phyloP scores from a whole-genome alignment of 2,888 invertebrate genomes.

The Myopa testacea region DNA sequence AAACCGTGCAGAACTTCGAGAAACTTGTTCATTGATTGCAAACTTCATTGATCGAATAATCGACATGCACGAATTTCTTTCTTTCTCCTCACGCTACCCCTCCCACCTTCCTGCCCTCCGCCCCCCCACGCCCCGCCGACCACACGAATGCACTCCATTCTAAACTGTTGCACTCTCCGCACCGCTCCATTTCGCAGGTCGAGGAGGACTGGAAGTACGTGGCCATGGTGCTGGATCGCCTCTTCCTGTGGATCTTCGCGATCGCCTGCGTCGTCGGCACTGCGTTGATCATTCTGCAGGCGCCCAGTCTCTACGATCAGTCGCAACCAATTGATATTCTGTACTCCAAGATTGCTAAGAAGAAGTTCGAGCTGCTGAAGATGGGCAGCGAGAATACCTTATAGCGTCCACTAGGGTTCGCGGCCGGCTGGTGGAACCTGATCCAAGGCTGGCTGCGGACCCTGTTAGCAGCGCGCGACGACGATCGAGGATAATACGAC shows the following conservation, averaged over 20 bases:
- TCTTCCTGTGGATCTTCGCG: constrained; percentile 96
- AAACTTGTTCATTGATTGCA: background rate
- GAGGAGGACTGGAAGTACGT: constrained; percentile 99
- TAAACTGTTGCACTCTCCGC: background rate
- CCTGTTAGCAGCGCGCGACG: constrained; percentile 76
- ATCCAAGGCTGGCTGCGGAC: constrained; percentile 76
- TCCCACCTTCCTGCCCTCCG: background rate
- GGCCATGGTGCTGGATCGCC: constrained; percentile 92
- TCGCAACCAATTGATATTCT: constrained; percentile 90
- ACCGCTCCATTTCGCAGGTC: constrained; percentile 73
- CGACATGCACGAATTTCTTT: background rate
- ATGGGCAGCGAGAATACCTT: constrained; percentile 77
- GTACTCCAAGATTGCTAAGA: constrained; percentile 91
- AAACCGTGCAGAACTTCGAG: background rate
- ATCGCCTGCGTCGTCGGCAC: constrained; percentile 93
- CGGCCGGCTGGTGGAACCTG: constrained; percentile 76
- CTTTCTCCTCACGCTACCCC: background rate
- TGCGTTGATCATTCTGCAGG: constrained; percentile 87
- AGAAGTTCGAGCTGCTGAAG: constrained; percentile 87
- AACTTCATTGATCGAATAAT: background rate
- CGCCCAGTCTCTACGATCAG: constrained; percentile 92
- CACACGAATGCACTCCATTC: too few relatives aligned
- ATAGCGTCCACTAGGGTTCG: constrained; percentile 70
- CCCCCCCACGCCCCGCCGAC: too few relatives aligned
- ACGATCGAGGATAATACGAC: constrained; percentile 68